Evolutionary conservation across 2,113 vertebrate genomes (phyloP).

Genomic region (Sceloporus undulatus): DNA sequence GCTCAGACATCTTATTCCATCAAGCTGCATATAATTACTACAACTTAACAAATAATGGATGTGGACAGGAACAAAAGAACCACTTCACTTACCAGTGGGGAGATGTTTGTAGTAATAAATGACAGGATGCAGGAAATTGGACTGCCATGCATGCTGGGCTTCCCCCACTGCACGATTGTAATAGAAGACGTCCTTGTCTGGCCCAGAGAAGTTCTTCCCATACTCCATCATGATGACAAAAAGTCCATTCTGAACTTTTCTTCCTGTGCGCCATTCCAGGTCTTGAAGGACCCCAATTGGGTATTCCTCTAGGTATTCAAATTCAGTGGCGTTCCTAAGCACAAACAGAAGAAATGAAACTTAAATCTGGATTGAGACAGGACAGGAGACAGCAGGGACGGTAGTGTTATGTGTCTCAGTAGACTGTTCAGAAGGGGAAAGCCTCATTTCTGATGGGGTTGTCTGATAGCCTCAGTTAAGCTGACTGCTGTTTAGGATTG

Average conservation of each 20-base stretch:
- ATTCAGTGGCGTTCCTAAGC: conserved; percentile 76
- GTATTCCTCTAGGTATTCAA: conserved; percentile 93
- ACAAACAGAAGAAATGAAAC: conserved; percentile 19
- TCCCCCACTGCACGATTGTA: conserved; percentile 88
- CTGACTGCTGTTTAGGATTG: too few species aligned
- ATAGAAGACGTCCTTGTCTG: conserved; percentile 84
- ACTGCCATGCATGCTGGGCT: conserved; percentile 90
- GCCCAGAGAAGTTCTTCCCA: conserved; percentile 87
- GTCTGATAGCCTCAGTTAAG: too few species aligned
- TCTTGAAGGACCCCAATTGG: conserved; percentile 87
- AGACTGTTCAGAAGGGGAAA: neutral
- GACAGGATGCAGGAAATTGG: conserved; percentile 96
- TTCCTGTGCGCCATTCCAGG: conserved; percentile 86
- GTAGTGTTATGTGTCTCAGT: neutral
- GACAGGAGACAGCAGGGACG: too few species aligned
- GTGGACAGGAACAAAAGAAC: neutral
- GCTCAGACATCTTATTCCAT: too few species aligned
- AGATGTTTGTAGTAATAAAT: conserved; percentile 91
- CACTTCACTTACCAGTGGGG: conserved; percentile 85
- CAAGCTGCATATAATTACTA: too few species aligned
- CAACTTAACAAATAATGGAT: neutral
- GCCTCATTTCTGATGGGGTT: neutral
- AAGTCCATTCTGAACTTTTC: conserved; percentile 79
- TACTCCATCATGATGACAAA: conserved; percentile 93
- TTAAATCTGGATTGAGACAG: neutral